phyloP scores from a whole-genome alignment of 2,888 invertebrate genomes.

The Xiphydria camelus region DNA sequence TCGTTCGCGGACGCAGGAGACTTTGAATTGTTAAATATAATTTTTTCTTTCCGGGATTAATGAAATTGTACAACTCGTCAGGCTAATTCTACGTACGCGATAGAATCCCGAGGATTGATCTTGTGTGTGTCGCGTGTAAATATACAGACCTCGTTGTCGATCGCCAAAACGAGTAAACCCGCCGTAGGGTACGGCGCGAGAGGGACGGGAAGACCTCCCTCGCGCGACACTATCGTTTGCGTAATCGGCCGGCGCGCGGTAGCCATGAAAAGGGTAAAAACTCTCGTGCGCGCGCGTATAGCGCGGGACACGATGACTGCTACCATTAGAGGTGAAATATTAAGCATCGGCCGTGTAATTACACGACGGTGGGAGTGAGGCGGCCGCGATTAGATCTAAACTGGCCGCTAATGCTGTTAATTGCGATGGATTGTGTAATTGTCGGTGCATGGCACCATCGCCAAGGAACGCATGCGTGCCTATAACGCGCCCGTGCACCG shows the following conservation, averaged over 20 bases:
- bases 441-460: conserved; percentile 18
- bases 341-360: conserved; percentile 38
- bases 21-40: no score
- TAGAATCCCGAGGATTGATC: no score
- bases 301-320: conserved; percentile 16
- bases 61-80: no score
- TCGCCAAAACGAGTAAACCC: no score
- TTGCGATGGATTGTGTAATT: conserved; percentile 46
- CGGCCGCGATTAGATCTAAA: conserved; percentile 39
- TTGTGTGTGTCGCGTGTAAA: no score
- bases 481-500: background rate
- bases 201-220: no score
- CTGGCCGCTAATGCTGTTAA: conserved; percentile 38
- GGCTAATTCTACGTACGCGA: no score
- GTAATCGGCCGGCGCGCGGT: background rate
- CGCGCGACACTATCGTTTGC: background rate
- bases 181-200: no score
- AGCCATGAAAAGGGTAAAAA: background rate
- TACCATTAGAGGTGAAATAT: conserved; percentile 39
- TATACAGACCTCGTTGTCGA: no score
- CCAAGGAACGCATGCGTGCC: background rate
- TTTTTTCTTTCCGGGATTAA: no score
- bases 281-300: background rate
- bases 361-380: conserved; percentile 30
- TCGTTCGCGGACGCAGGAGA: no score